Conservation (phyloP, 2,113 vertebrate genomes). For the Pterophyllum scalare region DNA sequence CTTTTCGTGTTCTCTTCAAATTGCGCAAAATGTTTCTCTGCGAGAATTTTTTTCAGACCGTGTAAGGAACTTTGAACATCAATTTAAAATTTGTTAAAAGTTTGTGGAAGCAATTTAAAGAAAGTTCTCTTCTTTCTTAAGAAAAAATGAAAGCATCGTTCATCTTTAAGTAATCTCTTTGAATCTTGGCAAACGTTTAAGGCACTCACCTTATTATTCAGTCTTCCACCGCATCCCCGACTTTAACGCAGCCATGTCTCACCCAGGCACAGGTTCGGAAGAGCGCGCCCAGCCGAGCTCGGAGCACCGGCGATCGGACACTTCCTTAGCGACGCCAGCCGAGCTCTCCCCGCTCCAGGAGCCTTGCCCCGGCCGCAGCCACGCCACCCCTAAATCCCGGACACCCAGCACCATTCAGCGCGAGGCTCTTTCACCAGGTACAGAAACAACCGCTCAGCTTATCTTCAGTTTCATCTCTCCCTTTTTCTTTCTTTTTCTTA, state of each 20-base stretch:
- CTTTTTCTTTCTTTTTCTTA: conserved; percentile 15
- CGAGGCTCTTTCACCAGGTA: conserved; percentile 94
- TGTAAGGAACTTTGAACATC: background rate
- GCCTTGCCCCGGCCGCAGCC: conserved; percentile 70
- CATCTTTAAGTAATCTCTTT: background rate
- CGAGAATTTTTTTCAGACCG: background rate
- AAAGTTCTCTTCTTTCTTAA: background rate
- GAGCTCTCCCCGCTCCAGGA: conserved; percentile 74
- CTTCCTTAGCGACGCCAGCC: conserved; percentile 71
- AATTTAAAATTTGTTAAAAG: background rate
- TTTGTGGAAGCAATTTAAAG: background rate
- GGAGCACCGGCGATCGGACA: conserved; percentile 80
- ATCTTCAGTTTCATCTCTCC: background rate
- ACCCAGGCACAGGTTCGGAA: conserved; percentile 89
- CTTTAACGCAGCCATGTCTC: conserved; percentile 40
- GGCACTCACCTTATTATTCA: background rate
- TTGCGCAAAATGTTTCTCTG: background rate
- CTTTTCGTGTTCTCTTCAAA: background rate
- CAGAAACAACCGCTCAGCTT: background rate
- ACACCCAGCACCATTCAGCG: conserved; percentile 96
- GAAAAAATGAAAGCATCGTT: background rate
- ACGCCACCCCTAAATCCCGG: conserved; percentile 76
- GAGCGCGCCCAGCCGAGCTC: conserved; percentile 86
- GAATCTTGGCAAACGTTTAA: background rate
- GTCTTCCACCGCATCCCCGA: background rate